phyloP scores from a whole-genome alignment of 2,797 vertebrate species.

The Huso huso region DNA sequence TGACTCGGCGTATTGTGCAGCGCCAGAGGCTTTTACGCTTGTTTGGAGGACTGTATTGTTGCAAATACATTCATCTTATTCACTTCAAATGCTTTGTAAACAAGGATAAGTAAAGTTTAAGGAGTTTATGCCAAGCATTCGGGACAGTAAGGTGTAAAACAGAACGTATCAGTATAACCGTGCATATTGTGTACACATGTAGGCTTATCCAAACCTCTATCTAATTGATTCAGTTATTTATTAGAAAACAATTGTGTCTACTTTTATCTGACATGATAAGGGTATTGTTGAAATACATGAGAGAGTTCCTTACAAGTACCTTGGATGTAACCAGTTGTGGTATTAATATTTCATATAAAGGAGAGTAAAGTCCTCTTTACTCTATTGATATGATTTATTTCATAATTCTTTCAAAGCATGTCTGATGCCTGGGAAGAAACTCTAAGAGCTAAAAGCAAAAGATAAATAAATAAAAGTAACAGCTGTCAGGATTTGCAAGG shows the following conservation, averaged over 20 bases:
- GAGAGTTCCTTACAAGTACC: too few relatives aligned
- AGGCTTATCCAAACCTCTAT: too few relatives aligned
- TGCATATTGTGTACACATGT: too few relatives aligned
- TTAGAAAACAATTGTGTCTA: too few relatives aligned
- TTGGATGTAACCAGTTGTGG: too few relatives aligned
- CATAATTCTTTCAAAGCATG: constrained; percentile 1
- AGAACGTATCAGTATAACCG: background rate
- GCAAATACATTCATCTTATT: constrained; percentile 19
- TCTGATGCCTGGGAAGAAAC: constrained; percentile 1
- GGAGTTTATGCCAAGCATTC: background rate
- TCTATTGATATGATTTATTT: constrained; percentile 1
- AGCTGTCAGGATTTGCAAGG: constrained; percentile 16
- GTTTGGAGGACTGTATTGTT: constrained; percentile 8
- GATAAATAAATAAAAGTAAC: constrained; percentile 12
- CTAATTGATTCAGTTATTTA: too few relatives aligned
- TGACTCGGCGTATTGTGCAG: constrained; percentile 14
- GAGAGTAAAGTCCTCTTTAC: too few relatives aligned
- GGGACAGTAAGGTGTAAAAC: background rate
- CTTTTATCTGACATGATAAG: too few relatives aligned
- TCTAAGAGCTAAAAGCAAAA: too few relatives aligned
- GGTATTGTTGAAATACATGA: too few relatives aligned
- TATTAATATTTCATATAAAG: too few relatives aligned
- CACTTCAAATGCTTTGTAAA: constrained; percentile 7
- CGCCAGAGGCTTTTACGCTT: background rate
- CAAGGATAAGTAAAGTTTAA: constrained; percentile 13